A percentile compares a stretch with the other conserved stretches of the same genome.
These are phyloP conservation scores for Scotopteryx bipunctaria DNA, from an alignment of 2,888 invertebrate genomes.

Conservation along the genomic window DNA sequence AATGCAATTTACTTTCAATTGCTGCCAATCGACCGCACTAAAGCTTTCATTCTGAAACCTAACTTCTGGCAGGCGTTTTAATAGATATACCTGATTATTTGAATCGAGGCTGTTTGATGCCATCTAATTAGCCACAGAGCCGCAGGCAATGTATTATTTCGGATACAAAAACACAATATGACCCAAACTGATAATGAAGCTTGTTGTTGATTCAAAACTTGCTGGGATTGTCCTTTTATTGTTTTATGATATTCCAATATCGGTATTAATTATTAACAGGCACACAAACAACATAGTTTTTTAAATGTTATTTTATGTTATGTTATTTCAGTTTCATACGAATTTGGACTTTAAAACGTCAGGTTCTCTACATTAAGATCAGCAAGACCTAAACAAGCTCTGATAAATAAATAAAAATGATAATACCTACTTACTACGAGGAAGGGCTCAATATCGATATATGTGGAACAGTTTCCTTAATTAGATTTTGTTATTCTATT, in stretches of 20 bases:
- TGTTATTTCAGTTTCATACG: too few species aligned
- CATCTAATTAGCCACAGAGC: slow-evolving; percentile 9
- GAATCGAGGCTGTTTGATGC: background rate
- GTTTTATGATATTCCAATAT: too few species aligned
- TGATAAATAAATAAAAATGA: too few species aligned
- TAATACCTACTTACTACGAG: too few species aligned
- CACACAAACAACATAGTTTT: too few species aligned
- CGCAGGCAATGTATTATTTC: background rate
- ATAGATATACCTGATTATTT: slow-evolving; percentile 3
- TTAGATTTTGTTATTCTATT: background rate
- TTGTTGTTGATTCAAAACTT: slow-evolving; percentile 1
- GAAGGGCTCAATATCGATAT: too few species aligned
- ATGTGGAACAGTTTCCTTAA: background rate
- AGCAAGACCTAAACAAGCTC: too few species aligned
- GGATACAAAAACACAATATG: background rate
- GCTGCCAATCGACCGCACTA: slow-evolving; percentile 57
- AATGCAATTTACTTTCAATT: slow-evolving; percentile 77
- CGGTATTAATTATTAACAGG: too few species aligned
- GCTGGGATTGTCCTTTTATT: background rate
- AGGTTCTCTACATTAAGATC: too few species aligned
- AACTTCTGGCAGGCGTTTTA: background rate
- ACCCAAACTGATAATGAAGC: background rate
- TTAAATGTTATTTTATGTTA: too few species aligned
- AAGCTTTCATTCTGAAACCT: slow-evolving; percentile 22
- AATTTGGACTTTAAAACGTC: too few species aligned